Percentiles rank a stretch among this genome's conserved stretches.
Evolutionary conservation across 1,140 invertebrate species (phyloP).

Genomic region (Philaenus spumarius): DNA sequence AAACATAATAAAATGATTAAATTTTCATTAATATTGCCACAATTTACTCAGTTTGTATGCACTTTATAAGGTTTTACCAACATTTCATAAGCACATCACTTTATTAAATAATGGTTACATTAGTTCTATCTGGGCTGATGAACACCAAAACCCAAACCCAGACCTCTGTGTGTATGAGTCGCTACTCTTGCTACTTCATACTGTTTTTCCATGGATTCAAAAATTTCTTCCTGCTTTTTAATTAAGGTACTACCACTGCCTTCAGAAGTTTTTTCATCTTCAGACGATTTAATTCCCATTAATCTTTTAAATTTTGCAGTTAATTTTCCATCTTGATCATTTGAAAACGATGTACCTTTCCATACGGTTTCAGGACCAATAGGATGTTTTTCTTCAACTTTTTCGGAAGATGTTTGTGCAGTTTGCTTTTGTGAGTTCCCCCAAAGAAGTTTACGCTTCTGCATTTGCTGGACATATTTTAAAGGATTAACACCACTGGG

Average conservation of each 20-base stretch:
- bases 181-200: constrained; percentile 89
- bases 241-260: constrained; percentile 38
- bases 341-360: constrained; percentile 75
- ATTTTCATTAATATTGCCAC: too few relatives aligned
- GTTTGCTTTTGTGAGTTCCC: constrained; percentile 44
- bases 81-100: too few relatives aligned
- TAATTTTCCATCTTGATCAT: constrained; percentile 84
- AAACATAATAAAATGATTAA: too few relatives aligned
- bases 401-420: constrained; percentile 54
- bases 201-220: constrained; percentile 85
- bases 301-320: constrained; percentile 91
- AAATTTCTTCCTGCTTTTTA: constrained; percentile 85
- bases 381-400: constrained; percentile 31
- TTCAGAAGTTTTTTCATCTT: not conserved
- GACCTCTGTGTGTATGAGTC: constrained; percentile 88
- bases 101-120: too few relatives aligned
- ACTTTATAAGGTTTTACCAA: too few relatives aligned
- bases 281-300: constrained; percentile 81
- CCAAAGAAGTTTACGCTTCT: constrained; percentile 55
- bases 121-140: constrained; percentile 4
- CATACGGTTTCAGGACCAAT: constrained; percentile 55
- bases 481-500: constrained; percentile 67
- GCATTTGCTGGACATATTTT: constrained; percentile 80
- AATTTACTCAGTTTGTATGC: too few relatives aligned
- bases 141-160: constrained; percentile 70